phyloP scores from a whole-genome alignment of 2,797 vertebrate genomes.

The Catamblyrhynchus diadema region DNA sequence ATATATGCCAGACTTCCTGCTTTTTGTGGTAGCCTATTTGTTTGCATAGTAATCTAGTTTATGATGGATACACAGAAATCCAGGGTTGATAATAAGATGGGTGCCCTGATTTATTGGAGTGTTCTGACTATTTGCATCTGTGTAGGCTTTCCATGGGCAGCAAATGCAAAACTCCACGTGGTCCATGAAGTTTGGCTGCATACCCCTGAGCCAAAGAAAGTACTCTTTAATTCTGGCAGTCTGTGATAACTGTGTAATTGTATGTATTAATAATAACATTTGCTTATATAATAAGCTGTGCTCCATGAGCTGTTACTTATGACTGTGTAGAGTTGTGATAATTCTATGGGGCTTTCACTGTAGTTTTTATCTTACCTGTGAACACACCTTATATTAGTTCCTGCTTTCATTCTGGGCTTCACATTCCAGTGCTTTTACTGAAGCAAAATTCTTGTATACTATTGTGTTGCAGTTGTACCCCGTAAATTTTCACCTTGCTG shows the following conservation, averaged over 20 bases:
- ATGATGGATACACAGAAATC: background rate
- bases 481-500: background rate
- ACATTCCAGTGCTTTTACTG: background rate
- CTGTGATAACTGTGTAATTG: background rate
- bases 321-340: background rate
- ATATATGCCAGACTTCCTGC: background rate
- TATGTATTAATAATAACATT: background rate
- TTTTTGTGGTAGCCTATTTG: background rate
- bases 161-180: background rate
- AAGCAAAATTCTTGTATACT: background rate
- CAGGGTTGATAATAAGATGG: background rate
- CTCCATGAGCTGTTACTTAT: background rate
- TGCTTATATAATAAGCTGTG: background rate
- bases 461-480: background rate
- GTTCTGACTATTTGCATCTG: accelerated
- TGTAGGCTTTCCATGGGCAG: background rate
- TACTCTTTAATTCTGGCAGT: background rate
- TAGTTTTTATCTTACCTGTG: background rate
- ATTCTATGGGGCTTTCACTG: background rate
- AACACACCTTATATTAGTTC: background rate
- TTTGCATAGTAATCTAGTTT: background rate
- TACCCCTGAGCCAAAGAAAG: background rate
- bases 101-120: background rate
- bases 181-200: background rate
- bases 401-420: background rate